phyloP scores from a whole-genome alignment of 2,113 vertebrate genomes.

The Circaetus gallicus region DNA sequence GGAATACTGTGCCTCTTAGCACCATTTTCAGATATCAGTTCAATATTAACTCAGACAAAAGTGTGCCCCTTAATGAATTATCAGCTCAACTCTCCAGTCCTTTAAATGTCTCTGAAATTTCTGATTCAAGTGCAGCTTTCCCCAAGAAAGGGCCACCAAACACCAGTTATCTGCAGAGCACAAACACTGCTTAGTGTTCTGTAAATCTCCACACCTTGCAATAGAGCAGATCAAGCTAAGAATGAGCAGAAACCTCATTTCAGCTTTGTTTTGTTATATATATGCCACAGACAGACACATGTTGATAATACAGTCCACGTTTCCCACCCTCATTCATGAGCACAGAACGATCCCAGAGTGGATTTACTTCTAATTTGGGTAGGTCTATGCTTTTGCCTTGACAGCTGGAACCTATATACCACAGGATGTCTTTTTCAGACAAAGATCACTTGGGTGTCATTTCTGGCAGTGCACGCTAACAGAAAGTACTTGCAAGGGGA shows the following conservation, averaged over 20 bases:
- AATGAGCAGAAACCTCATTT: background rate
- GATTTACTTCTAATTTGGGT: background rate
- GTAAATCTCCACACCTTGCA: background rate
- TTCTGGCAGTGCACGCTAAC: background rate
- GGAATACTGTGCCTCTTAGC: background rate
- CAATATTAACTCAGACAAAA: background rate
- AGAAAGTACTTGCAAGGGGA: background rate
- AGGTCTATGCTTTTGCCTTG: background rate
- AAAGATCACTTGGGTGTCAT: background rate
- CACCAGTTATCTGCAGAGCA: background rate
- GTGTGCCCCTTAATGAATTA: background rate
- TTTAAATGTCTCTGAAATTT: background rate
- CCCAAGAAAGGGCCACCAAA: background rate
- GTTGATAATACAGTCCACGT: background rate
- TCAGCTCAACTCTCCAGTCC: background rate
- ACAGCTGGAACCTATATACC: background rate
- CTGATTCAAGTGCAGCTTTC: background rate
- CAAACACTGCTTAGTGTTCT: background rate
- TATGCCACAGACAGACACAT: background rate
- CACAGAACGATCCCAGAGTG: background rate
- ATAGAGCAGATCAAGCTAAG: background rate
- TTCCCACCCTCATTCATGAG: background rate
- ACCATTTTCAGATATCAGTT: background rate
- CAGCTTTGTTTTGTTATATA: background rate
- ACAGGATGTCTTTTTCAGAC: background rate